phyloP scores from a whole-genome alignment of 2,888 invertebrate genomes.

The Apocheima hispidaria region DNA sequence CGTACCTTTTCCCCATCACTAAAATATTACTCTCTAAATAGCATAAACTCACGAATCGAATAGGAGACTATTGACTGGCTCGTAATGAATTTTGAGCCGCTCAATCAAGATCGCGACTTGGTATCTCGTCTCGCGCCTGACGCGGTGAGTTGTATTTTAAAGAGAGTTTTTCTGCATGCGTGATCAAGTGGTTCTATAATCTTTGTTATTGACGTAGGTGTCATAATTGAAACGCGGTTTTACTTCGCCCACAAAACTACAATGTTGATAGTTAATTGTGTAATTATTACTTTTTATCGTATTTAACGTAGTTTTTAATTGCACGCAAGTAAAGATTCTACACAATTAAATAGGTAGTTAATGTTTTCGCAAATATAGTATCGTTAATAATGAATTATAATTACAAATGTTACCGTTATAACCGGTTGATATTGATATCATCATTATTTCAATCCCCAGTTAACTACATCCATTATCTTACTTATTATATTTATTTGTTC shows the following conservation, averaged over 20 bases:
- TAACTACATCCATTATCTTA: background rate
- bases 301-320: conserved; percentile 28
- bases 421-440: background rate
- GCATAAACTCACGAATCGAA: no score
- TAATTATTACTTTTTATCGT: conserved; percentile 21
- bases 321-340: conserved; percentile 24
- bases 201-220: conserved; percentile 45
- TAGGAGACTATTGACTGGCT: no score
- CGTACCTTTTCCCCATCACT: no score
- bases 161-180: no score
- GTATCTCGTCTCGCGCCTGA: no score
- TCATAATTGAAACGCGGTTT: conserved; percentile 26
- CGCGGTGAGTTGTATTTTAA: no score
- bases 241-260: conserved; percentile 25
- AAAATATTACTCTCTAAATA: no score
- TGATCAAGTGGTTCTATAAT: no score
- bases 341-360: conserved; percentile 31
- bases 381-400: conserved; percentile 23
- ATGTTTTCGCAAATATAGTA: conserved; percentile 24
- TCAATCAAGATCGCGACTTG: no score
- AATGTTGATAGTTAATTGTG: conserved; percentile 20
- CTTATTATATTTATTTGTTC: background rate
- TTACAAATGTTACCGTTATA: conserved; percentile 20
- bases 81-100: no score
- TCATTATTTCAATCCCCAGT: conserved; percentile 1